These are phyloP conservation scores for Drosophila quadrilineata DNA, from an alignment of 1,140 invertebrate species.

Conservation along the genomic window DNA sequence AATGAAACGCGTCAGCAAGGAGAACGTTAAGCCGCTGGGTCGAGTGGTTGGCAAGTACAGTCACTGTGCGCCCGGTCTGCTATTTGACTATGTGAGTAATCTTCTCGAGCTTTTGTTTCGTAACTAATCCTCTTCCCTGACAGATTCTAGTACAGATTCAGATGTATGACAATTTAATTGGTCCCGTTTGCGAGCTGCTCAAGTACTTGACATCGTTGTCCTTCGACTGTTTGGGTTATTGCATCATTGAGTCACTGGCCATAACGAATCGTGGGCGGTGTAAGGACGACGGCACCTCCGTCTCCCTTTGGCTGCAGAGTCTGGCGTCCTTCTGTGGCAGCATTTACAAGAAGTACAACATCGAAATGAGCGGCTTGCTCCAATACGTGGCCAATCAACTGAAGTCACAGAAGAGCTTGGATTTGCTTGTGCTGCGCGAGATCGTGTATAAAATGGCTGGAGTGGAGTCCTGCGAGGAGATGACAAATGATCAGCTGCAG, in stretches of 20 bases:
- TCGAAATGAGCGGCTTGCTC: constrained; percentile 96
- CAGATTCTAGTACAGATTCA: constrained; percentile 95
- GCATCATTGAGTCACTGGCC: constrained; percentile 95
- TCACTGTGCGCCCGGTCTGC: constrained; percentile 95
- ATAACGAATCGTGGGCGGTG: constrained; percentile 88
- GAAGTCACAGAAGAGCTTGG: constrained; percentile 97
- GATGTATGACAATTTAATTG: constrained; percentile 97
- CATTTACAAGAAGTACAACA: constrained; percentile 98
- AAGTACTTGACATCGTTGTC: constrained; percentile 98
- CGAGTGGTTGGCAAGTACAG: constrained; percentile 97
- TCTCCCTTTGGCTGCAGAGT: constrained; percentile 96
- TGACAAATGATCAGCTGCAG: constrained; percentile 97
- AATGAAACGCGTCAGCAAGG: constrained; percentile 99
- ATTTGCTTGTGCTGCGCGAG: constrained; percentile 97
- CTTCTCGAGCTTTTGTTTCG: no score
- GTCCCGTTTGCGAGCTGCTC: constrained; percentile 98
- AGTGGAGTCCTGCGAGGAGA: constrained; percentile 97
- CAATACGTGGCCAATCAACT: constrained; percentile 99
- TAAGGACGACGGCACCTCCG: constrained; percentile 95
- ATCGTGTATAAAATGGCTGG: constrained; percentile 99
- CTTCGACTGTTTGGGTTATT: constrained; percentile 98
- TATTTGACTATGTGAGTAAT: constrained; percentile 95
- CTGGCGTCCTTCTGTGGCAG: constrained; percentile 96
- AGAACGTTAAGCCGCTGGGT: constrained; percentile 98
- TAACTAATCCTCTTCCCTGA: constrained; percentile 84